Evolutionary conservation across 2,113 vertebrate species (phyloP), one percentile per base, ranked within the genome.

Genomic region (Cochlearius cochlearius): DNA sequence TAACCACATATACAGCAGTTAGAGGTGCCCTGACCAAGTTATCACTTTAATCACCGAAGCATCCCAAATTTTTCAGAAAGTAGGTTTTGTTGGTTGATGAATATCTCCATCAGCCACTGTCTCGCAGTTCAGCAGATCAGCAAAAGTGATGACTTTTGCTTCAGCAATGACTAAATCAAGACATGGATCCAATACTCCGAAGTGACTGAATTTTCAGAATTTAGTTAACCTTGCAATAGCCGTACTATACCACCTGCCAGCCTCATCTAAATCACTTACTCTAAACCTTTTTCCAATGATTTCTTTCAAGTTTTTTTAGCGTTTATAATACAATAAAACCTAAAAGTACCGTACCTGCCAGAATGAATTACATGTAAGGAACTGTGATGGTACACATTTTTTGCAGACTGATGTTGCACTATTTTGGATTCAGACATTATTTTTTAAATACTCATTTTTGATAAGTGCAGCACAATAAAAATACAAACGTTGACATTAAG

Each of bases 291-390:
- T 97, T 71, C 80, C 88, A 97, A 60, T 80, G 74, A 90, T 91
- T 97, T 45, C 34, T 90, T 95, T 94, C 74, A 91, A 87, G 71
- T 25, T 90, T 91, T 94, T 93, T 95, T 86, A 66, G 85, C 26
- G n/a, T 90, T 97, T 93, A 79, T 75, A 93, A 89, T 94, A 95
- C 74, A 95, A 97, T 93, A 95, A 92, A 95, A 88, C 34, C 67
- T 60, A 29, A 67, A 96, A 92, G 59, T 63, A 88, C 43, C 21
- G 38, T 72, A 58, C 74, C 56, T 92, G 85, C 43, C 62, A 92
- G 84, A 78, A 94, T 68, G 53, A 94, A 87, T 63, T 95, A 73
- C 36, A 25, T 15, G 32, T 45, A 86, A 91, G 78, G 55, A 96
- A 87, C 75, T 27, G 47, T 71, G 76, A 76, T n/a, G 30, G 38